Conservation (phyloP, 2,888 invertebrate genomes). For the Pharmacophagus antenor region DNA sequence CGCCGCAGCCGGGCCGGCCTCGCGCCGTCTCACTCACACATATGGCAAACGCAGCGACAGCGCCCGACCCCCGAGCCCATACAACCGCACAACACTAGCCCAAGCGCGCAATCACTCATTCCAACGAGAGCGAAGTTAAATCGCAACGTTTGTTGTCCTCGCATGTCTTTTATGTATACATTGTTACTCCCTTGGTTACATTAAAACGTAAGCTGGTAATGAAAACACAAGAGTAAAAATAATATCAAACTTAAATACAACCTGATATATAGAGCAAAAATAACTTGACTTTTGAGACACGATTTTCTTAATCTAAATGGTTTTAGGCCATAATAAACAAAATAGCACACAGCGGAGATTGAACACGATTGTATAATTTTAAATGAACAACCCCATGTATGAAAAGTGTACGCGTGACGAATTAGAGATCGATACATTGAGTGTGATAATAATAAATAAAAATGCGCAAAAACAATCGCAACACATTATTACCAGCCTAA, state of each 20-base stretch:
- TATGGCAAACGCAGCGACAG: conserved; percentile 71
- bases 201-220: conserved; percentile 11
- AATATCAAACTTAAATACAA: conserved; percentile 23
- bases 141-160: conserved; percentile 37
- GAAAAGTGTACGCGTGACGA: conserved; percentile 12
- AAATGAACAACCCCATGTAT: conserved; percentile 6
- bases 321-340: conserved; percentile 25
- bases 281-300: conserved; percentile 29
- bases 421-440: conserved; percentile 17
- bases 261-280: conserved; percentile 14
- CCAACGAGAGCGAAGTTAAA: neutral
- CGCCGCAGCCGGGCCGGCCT: conserved; percentile 21
- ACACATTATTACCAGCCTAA: conserved; percentile 12
- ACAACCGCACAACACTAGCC: conserved; percentile 3
- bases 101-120: neutral
- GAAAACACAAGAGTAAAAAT: conserved; percentile 15
- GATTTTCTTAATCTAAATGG: conserved; percentile 25
- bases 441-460: conserved; percentile 14
- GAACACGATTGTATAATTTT: conserved; percentile 10
- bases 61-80: conserved; percentile 34
- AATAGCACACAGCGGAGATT: conserved; percentile 19
- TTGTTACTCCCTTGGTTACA: too few relatives aligned
- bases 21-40: conserved; percentile 75
- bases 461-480: conserved; percentile 26
- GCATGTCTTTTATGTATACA: conserved; percentile 26